These are phyloP conservation scores for Epicauta chinensis DNA, from an alignment of 1,140 invertebrate genomes.

Conservation along the genomic window DNA sequence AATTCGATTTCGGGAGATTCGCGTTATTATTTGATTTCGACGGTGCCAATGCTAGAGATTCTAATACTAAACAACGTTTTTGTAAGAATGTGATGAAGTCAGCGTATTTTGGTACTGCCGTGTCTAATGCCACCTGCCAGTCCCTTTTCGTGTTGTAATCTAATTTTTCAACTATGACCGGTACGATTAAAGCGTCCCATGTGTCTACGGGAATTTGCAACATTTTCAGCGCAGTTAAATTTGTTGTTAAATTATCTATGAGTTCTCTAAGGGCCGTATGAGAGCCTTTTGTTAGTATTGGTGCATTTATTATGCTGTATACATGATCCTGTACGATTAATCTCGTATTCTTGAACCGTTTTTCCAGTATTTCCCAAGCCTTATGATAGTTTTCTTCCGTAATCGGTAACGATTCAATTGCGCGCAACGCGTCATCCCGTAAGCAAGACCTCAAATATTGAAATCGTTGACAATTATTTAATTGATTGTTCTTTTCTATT, in stretches of 20 bases:
- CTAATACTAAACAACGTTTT: background rate
- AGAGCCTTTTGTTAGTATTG: conserved; percentile 8
- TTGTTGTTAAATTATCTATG: background rate
- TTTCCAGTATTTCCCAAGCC: conserved; percentile 16
- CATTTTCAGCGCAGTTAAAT: conserved; percentile 3
- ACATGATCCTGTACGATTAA: conserved; percentile 19
- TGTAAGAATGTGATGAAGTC: conserved; percentile 4
- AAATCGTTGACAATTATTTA: conserved; percentile 18
- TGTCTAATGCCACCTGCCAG: conserved; percentile 1
- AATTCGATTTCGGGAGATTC: too few relatives aligned
- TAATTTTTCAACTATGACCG: conserved; percentile 13
- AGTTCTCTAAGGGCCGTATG: background rate
- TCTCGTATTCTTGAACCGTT: conserved; percentile 20
- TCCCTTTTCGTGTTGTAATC: conserved; percentile 11
- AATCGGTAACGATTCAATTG: conserved; percentile 15
- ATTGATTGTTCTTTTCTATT: too few relatives aligned
- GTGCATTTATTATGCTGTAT: conserved; percentile 6
- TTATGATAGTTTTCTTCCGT: conserved; percentile 14
- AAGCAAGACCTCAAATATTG: conserved; percentile 23
- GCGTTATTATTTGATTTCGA: too few relatives aligned
- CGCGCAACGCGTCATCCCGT: conserved; percentile 9
- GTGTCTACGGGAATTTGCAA: background rate
- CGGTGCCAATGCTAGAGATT: background rate
- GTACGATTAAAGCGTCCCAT: conserved; percentile 13
- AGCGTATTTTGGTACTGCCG: background rate